Evolutionary conservation across 2,113 vertebrate genomes (phyloP), one percentile per base, ranked within the genome.

Genomic region (Chlorocebus sabaeus): DNA sequence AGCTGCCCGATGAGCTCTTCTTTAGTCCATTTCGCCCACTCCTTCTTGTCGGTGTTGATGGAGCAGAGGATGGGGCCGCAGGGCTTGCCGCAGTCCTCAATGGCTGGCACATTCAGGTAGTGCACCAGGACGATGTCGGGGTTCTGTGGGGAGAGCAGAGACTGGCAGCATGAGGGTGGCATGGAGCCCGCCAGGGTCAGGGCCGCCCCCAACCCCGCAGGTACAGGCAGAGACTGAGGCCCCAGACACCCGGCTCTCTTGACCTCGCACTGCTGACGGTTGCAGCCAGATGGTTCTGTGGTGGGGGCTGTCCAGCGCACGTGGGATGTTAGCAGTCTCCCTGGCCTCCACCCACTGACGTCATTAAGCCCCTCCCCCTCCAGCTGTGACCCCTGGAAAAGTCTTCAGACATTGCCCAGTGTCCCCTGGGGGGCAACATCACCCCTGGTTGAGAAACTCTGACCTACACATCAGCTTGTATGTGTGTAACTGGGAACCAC

Each of bases 1-100:
- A 99, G 99, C 98, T 99, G 99, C 93, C 99, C 99, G 18, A 99
- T 99, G 90, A 99, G 99, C 79, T 99, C 99, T 98, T 99, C 99
- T 98, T 99, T 99, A 0, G 99, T 99, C 99, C 99, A 99, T 97
- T 99, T 99, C 2, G 99, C 99, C 99, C 99, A 99, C 97, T 99
- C 99, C 97, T 99, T 99, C 99, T 99, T 99, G 99, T 99, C 99
- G 0, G 99, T 99, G 98, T 99, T 99, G 99, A 99, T 99, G 79
- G 99, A 99, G 98, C 99, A 99, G 98, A 99, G 98, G 98, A 99
- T 99, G 45, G 99, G 99, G n/a, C 99, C 99, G 0, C 99, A 99
- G 1, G 99, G 99, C 98, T 99, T 99, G 96, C 99, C 99, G 18
- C 99, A 99, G 98, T 99, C 99, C 99, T 99, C 99, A 2, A 99